These are phyloP conservation scores for Creontiades dilutus DNA, from an alignment of 2,888 invertebrate species.

Conservation along the genomic window DNA sequence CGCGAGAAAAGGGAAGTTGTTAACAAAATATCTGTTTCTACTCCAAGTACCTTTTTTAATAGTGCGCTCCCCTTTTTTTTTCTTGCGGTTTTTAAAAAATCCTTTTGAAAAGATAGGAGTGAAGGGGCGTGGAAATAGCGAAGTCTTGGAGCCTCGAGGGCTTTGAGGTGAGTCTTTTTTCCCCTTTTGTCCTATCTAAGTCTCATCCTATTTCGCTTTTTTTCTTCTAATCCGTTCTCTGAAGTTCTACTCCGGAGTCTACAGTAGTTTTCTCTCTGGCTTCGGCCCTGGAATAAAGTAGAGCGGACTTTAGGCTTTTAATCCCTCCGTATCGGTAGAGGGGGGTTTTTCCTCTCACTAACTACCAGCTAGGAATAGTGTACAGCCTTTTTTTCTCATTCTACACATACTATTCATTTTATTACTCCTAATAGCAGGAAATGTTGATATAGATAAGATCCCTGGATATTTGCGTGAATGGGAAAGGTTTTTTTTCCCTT, in stretches of 20 bases:
- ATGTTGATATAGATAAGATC: too few species aligned
- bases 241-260: not conserved
- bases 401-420: too few species aligned
- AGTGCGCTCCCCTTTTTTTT: not conserved
- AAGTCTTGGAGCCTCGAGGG: not conserved
- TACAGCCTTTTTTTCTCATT: too few species aligned
- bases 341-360: not conserved
- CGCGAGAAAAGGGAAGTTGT: not conserved
- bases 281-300: not conserved
- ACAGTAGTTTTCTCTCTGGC: not conserved
- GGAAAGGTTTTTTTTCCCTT: too few species aligned
- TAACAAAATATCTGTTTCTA: constrained; percentile 4
- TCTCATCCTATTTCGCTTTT: not conserved
- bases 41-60: not conserved
- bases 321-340: not conserved
- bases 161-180: not conserved
- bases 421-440: too few species aligned
- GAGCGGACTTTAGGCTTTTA: not conserved
- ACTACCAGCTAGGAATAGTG: not conserved
- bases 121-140: not conserved
- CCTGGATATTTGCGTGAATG: too few species aligned
- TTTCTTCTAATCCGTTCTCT: not conserved
- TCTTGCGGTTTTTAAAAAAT: not conserved
- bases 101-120: not conserved
- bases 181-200: not conserved